These are phyloP conservation scores for Corythornis madagascariensis DNA, from an alignment of 2,113 vertebrate genomes.

Conservation along the genomic window DNA sequence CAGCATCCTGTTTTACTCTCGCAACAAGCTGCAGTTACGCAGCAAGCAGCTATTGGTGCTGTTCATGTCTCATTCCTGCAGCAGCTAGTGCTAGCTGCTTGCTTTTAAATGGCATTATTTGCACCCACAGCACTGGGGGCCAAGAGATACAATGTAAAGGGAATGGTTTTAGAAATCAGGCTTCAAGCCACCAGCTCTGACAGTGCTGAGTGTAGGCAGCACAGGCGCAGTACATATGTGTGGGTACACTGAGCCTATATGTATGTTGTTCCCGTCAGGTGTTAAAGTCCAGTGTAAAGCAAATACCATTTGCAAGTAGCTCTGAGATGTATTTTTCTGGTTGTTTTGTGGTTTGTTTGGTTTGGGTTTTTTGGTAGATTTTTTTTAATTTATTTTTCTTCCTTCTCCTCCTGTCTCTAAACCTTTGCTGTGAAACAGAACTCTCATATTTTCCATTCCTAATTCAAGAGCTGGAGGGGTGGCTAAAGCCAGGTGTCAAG, in stretches of 20 bases:
- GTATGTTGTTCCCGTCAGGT: neutral
- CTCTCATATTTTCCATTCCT: constrained; percentile 69
- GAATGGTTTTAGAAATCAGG: neutral
- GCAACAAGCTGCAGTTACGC: neutral
- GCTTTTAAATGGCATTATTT: constrained; percentile 5
- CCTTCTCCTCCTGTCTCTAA: neutral
- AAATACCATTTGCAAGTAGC: neutral
- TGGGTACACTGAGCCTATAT: neutral
- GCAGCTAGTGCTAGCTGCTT: neutral
- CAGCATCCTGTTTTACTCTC: neutral
- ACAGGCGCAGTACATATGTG: fast-evolving
- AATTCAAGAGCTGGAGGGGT: constrained; percentile 63
- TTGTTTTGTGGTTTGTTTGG: no score
- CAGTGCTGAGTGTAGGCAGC: neutral
- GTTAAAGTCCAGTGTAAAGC: neutral
- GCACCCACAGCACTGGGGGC: neutral
- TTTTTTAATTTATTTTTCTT: neutral
- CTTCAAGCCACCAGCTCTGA: neutral
- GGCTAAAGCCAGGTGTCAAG: constrained; percentile 47
- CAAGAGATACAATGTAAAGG: neutral
- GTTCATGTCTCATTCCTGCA: neutral
- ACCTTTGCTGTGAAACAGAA: constrained; percentile 33
- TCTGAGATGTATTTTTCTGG: neutral
- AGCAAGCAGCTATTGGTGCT: neutral
- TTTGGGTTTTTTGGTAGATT: no score